phyloP scores from a whole-genome alignment of 2,888 invertebrate genomes.

The Gonocerus acuteangulatus region DNA sequence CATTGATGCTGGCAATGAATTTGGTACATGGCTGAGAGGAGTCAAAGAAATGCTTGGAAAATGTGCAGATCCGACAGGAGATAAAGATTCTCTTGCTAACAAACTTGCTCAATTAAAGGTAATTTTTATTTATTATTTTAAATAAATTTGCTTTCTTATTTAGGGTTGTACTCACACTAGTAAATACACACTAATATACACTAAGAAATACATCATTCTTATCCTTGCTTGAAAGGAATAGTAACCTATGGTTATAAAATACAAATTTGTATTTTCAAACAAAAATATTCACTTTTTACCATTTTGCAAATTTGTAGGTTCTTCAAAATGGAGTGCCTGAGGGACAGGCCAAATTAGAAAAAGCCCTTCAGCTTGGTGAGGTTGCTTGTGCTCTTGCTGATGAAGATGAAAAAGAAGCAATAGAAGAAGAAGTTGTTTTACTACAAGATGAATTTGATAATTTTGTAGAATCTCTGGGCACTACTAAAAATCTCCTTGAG shows the following conservation, averaged over 20 bases:
- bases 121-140: too few species aligned
- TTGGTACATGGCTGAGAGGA: constrained; percentile 82
- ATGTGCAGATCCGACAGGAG: constrained; percentile 86
- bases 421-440: constrained; percentile 84
- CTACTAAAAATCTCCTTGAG: constrained; percentile 72
- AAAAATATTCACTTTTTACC: too few species aligned
- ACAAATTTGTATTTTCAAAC: too few species aligned
- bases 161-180: too few species aligned
- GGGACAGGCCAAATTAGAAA: constrained; percentile 74
- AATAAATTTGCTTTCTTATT: too few species aligned
- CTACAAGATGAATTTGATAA: constrained; percentile 86
- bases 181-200: too few species aligned
- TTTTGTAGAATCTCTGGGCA: constrained; percentile 65
- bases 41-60: constrained; percentile 86
- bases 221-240: too few species aligned
- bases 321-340: constrained; percentile 74
- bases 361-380: constrained; percentile 74
- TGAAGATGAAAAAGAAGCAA: constrained; percentile 78
- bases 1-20: constrained; percentile 84
- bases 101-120: constrained; percentile 75
- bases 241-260: too few species aligned
- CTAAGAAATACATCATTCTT: too few species aligned
- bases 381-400: constrained; percentile 78
- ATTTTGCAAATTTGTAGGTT: too few species aligned
- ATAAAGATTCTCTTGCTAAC: constrained; percentile 77